Evolutionary conservation across 2,113 vertebrate genomes (phyloP), one percentile per base, ranked within the genome.

Genomic region (Syrrhaptes paradoxus): DNA sequence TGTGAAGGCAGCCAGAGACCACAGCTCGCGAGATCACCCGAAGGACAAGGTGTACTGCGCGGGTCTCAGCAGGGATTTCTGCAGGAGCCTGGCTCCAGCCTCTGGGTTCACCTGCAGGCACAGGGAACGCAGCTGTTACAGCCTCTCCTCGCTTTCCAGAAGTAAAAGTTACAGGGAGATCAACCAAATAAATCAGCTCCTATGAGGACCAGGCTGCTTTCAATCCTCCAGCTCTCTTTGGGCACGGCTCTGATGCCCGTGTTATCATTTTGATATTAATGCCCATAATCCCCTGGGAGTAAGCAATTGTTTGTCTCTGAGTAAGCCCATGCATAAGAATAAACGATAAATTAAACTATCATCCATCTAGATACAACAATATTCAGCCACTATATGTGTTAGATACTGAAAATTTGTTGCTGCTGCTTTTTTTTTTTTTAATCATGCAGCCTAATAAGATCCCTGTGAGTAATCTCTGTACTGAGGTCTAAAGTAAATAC

Each of bases 381-480:
- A 90, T 94, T 81, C 57, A 95, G 68, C 87, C 73, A 95, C 84
- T 89, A 32, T 97, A 90, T 81, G 76, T 43, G 71, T 90, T 93
- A 66, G 90, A 90, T 96, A 96, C 48, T 79, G 84, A 95, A 98
- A 97, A 97, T 97, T 98, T 98, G 96, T 75, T 96, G 59, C 43
- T 74, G 55, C 51, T 81, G 85, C 52, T 63, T 80, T 77, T 67
- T 59, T 34, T 70, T 96, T 97, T 98, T 98, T 95, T 94, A 98
- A 98, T 98, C 96, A 97, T 58, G 87, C 83, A 70, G 84, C 97
- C 96, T 97, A 98, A 94, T 98, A 98, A 98, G 97, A 98, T 95
- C 84, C 89, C 63, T 25, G 51, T 89, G 94, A 97, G 95, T 97
- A 97, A 98, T 98, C 95, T 97, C 95, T 54, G 80, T 63, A 38